Evolutionary conservation across 2,888 invertebrate genomes (phyloP).

Genomic region (Caenorhabditis sp.): DNA sequence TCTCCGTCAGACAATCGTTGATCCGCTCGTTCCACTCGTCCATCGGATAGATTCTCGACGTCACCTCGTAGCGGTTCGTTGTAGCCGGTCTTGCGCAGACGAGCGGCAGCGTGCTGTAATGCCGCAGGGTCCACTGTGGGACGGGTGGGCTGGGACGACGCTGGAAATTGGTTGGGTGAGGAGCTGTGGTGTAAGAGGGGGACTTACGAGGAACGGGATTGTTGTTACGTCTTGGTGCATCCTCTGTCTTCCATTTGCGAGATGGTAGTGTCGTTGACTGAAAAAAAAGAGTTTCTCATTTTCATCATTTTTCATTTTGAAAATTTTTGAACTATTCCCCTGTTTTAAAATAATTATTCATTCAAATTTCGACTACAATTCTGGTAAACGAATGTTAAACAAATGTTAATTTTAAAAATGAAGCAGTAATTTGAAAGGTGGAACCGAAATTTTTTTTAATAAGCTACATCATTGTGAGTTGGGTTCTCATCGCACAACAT

Average conservation of each 20-base stretch:
- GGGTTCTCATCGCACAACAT: no score
- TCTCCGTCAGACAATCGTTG: conserved; percentile 67
- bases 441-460: no score
- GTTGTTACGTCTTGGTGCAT: conserved; percentile 67
- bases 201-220: conserved; percentile 55
- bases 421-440: no score
- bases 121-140: conserved; percentile 68
- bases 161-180: no score
- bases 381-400: no score
- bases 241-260: conserved; percentile 68
- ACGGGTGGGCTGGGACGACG: conserved; percentile 60
- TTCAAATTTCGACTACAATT: no score
- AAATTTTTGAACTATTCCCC: no score
- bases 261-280: conserved; percentile 64
- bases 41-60: conserved; percentile 52
- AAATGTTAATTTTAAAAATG: no score
- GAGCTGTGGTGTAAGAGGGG: no score
- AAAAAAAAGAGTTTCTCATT: conserved; percentile 11
- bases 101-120: conserved; percentile 70
- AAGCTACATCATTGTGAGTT: no score
- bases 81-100: conserved; percentile 71
- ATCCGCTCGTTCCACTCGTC: conserved; percentile 66
- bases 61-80: conserved; percentile 61
- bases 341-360: no score
- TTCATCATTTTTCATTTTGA: no score